These are phyloP conservation scores for Sminthopsis crassicaudata DNA, from an alignment of 2,113 vertebrate genomes.

Conservation along the genomic window DNA sequence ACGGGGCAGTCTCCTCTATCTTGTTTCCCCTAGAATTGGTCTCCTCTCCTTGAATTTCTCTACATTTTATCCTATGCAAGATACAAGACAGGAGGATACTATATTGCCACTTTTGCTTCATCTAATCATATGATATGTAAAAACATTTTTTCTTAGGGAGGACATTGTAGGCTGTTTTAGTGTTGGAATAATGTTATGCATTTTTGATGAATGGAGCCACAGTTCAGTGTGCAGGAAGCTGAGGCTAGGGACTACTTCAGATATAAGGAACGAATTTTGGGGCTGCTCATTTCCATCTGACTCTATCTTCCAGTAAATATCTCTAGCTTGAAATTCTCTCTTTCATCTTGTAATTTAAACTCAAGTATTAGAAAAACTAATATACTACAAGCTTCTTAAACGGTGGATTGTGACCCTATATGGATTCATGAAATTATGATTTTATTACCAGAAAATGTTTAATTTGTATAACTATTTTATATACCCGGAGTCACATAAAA, in stretches of 20 bases:
- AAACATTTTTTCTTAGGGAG: not conserved
- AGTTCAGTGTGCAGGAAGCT: not conserved
- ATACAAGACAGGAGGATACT: not conserved
- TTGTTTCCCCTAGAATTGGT: not conserved
- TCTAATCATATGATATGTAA: too few species aligned
- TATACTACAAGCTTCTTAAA: not conserved
- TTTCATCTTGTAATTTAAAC: not conserved
- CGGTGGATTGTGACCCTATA: too few species aligned
- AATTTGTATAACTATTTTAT: too few species aligned
- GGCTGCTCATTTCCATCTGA: not conserved
- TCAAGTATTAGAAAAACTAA: not conserved
- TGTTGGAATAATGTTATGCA: not conserved
- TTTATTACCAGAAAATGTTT: too few species aligned
- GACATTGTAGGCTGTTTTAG: not conserved
- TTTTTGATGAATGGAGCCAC: not conserved
- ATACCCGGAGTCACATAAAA: too few species aligned
- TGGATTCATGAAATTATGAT: too few species aligned
- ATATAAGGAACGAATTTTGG: not conserved
- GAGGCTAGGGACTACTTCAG: not conserved
- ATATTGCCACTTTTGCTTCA: not conserved
- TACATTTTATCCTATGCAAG: not conserved
- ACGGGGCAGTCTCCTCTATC: not conserved
- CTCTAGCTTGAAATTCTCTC: not conserved
- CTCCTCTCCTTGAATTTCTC: not conserved
- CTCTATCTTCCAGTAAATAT: not conserved